A percentile compares a stretch with the other conserved stretches of the same genome.
Evolutionary conservation across 2,113 vertebrate species (phyloP).

Genomic region (Muscicapa adusta): DNA sequence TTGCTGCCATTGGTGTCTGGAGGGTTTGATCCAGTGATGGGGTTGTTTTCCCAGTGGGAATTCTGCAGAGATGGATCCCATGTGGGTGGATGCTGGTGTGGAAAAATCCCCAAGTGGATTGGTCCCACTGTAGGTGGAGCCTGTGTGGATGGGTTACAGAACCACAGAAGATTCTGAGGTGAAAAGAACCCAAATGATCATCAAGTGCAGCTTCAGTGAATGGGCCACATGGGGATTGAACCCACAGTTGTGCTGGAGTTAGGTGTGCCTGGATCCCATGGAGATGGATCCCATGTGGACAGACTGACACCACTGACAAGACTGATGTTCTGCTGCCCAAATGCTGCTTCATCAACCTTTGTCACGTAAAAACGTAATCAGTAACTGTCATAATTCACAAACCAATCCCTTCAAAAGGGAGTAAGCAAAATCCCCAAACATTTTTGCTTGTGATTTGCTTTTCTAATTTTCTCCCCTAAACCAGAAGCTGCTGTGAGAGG

Average conservation of each 20-base stretch:
- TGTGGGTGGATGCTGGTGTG: background rate
- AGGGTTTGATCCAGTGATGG: background rate
- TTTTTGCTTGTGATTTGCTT: background rate
- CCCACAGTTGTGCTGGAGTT: accelerated
- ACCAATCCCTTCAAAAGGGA: background rate
- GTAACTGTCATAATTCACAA: background rate
- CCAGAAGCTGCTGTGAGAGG: background rate
- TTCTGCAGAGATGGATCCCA: background rate
- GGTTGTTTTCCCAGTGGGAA: background rate
- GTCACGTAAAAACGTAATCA: accelerated
- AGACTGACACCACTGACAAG: background rate
- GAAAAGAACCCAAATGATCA: background rate
- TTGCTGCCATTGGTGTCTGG: background rate
- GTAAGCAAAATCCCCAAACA: background rate
- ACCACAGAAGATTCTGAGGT: accelerated
- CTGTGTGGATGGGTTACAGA: background rate
- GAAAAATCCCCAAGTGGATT: background rate
- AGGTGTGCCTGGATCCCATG: background rate
- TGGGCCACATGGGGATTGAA: accelerated
- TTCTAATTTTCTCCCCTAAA: background rate
- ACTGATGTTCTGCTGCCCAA: background rate
- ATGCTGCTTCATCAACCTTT: background rate
- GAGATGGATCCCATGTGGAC: background rate
- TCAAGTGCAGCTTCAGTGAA: background rate
- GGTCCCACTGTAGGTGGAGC: background rate